Evolutionary conservation across 2,113 vertebrate species (phyloP), one percentile per base, ranked within the genome.

Genomic region (Equus przewalskii): DNA sequence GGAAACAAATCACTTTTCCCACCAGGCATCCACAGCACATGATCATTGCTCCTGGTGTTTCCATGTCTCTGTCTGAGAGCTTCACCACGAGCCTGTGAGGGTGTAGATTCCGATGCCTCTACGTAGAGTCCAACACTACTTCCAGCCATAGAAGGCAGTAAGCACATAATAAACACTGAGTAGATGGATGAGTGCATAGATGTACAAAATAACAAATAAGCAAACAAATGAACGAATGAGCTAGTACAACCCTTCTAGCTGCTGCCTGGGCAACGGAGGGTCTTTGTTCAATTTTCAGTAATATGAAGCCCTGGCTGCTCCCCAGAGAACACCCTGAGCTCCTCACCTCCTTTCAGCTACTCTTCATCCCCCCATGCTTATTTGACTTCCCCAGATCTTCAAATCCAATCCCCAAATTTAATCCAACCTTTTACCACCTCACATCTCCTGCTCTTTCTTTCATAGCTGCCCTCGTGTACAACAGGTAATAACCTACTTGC

Each of bases 161-260:
- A 60, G 84, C 44, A 83, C 36, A 73, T 7, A 81, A 76, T 28
- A 91, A 86, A 86, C 65, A 51, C 60, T 56, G 56, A 93, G n/a
- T 56, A 60, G 33, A 62, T 44, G 56, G 54, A 36, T 21, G 19
- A 70, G 64, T 67, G 6, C 8, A 28, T 0, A 95, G 19, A 80
- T 51, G 90, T 94, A 79, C 36, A 87, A 94, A 96, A 51, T 19
- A 94, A 82, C 73, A 28, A 82, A 69, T 10, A 16, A 88, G 44
- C 19, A 76, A 91, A 58, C n/a, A 84, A 76, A 89, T 7, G 24
- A 88, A 92, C 21, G 11, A 33, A 69, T 15, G 1, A 76, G 89
- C 26, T 41, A 81, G 80, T 60, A 86, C 36, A 21, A 88, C 49
- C 18, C 60, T 80, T 89, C 89, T 49, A 49, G 18, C 1, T 93